Conservation (phyloP, 2,113 vertebrate genomes). For the Probosciger aterrimus region DNA sequence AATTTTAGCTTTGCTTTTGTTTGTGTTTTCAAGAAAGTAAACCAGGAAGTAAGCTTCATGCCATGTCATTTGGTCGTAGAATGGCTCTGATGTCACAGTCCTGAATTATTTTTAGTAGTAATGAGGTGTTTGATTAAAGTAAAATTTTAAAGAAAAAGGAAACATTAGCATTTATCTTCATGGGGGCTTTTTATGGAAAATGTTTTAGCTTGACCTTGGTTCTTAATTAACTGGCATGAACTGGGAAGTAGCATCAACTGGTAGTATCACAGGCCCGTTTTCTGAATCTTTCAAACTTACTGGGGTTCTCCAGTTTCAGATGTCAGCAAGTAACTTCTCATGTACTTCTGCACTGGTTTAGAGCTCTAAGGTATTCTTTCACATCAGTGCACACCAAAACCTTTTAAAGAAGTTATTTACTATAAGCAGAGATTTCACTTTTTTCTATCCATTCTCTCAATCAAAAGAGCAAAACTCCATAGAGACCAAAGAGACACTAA, state of each 20-base stretch:
- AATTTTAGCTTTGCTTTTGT: not conserved
- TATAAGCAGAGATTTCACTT: not conserved
- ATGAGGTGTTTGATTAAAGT: not conserved
- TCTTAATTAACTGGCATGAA: not conserved
- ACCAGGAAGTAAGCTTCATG: not conserved
- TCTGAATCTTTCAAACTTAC: not conserved
- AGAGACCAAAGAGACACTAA: fast-evolving
- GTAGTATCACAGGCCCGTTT: not conserved
- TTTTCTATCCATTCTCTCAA: not conserved
- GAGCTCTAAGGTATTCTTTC: not conserved
- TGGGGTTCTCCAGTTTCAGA: not conserved
- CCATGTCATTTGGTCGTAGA: not conserved
- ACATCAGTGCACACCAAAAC: not conserved
- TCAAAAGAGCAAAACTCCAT: not conserved
- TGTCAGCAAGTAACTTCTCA: not conserved
- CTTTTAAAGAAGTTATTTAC: not conserved
- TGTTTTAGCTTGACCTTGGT: not conserved
- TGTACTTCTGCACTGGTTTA: not conserved
- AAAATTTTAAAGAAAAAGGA: not conserved
- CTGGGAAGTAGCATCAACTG: not conserved
- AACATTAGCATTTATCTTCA: not conserved
- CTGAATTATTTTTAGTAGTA: not conserved
- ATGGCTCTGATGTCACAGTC: not conserved
- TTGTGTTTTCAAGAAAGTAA: not conserved
- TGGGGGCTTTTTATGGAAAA: not conserved